A percentile compares a stretch with the other conserved stretches of the same genome.
These are phyloP conservation scores for Andrena cerasifolii DNA, from an alignment of 1,140 invertebrate genomes.

Conservation along the genomic window DNA sequence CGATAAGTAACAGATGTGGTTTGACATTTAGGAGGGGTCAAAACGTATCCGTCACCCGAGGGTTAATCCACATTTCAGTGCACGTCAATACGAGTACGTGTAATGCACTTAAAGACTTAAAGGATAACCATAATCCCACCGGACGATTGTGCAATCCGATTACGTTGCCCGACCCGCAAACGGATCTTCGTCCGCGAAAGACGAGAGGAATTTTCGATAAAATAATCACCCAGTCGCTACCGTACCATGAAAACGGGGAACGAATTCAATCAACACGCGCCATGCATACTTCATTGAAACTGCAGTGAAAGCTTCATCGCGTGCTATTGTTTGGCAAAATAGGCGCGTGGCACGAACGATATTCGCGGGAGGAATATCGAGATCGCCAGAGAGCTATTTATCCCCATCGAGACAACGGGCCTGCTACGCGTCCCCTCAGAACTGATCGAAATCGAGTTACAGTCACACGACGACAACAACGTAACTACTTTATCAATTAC, in stretches of 20 bases:
- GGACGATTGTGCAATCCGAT: slow-evolving; percentile 19
- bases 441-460: neutral
- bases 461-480: slow-evolving; percentile 11
- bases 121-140: slow-evolving; percentile 2
- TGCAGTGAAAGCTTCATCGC: neutral
- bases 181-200: too few species aligned
- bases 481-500: slow-evolving; percentile 23
- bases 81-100: neutral
- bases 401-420: neutral
- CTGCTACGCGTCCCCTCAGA: too few species aligned
- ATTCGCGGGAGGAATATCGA: neutral
- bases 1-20: too few species aligned
- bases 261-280: slow-evolving; percentile 37
- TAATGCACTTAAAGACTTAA: slow-evolving; percentile 10
- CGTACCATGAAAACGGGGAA: neutral
- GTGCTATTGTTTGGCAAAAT: slow-evolving; percentile 34
- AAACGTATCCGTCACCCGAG: too few species aligned
- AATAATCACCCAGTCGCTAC: neutral
- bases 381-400: neutral
- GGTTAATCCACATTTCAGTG: neutral
- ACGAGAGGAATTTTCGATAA: neutral
- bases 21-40: too few species aligned
- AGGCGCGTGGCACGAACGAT: slow-evolving; percentile 20
- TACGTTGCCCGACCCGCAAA: neutral
- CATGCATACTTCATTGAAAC: slow-evolving; percentile 6